Conservation (phyloP, 2,888 invertebrate species). For the Azorinus chamasolen region DNA sequence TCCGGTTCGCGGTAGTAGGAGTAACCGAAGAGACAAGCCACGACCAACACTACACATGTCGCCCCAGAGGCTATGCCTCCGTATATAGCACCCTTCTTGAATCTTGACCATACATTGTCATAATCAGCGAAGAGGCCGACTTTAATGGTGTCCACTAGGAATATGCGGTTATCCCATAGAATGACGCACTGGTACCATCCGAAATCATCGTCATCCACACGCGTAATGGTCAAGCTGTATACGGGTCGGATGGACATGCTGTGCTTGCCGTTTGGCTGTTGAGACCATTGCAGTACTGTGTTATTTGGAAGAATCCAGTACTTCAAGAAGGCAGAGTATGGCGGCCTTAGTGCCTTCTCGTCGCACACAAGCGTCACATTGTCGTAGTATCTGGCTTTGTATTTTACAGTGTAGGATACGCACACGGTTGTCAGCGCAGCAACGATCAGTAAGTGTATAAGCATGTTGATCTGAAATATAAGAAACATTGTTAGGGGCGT, state of each 20-base stretch:
- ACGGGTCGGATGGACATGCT: constrained; percentile 23
- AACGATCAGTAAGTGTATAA: too few relatives aligned
- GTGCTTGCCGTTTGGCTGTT: constrained; percentile 26
- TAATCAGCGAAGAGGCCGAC: constrained; percentile 70
- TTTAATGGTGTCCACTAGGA: constrained; percentile 39
- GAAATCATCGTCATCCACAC: constrained; percentile 44
- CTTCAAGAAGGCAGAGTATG: constrained; percentile 42
- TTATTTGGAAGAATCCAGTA: constrained; percentile 59
- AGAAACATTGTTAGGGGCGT: too few relatives aligned
- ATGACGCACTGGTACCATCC: constrained; percentile 59
- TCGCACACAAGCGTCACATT: constrained; percentile 48
- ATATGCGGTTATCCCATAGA: constrained; percentile 59
- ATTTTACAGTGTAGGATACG: constrained; percentile 4
- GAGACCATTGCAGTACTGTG: constrained; percentile 27
- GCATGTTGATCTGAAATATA: too few relatives aligned
- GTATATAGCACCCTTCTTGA: constrained; percentile 58
- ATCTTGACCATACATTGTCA: constrained; percentile 51
- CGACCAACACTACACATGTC: constrained; percentile 46
- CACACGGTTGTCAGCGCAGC: too few relatives aligned
- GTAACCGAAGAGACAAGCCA: constrained; percentile 61
- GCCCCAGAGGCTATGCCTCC: constrained; percentile 66
- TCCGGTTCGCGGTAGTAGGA: constrained; percentile 30
- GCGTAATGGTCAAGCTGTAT: constrained; percentile 40
- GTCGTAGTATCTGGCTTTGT: constrained; percentile 30
- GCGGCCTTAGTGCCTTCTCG: constrained; percentile 32